phyloP scores from a whole-genome alignment of 2,888 invertebrate genomes.

The Trachelus stipa region DNA sequence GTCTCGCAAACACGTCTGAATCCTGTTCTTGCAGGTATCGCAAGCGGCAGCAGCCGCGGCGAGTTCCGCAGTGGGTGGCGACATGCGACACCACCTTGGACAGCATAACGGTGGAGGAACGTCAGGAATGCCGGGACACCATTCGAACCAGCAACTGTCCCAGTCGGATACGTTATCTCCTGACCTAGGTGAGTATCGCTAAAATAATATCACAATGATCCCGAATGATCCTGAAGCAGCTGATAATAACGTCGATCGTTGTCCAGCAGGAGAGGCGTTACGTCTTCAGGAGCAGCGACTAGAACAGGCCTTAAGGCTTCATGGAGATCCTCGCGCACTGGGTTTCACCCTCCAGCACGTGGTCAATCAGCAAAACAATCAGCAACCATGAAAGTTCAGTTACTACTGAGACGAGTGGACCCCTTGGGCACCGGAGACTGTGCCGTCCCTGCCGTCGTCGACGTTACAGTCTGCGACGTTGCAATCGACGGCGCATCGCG shows the following conservation, averaged over 20 bases:
- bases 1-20: slow-evolving; percentile 3
- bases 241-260: not conserved
- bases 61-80: slow-evolving; percentile 65
- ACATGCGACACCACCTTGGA: slow-evolving; percentile 64
- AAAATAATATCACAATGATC: slow-evolving; percentile 17
- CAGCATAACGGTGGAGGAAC: slow-evolving; percentile 63
- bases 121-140: slow-evolving; percentile 63
- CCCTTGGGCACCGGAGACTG: slow-evolving; percentile 62
- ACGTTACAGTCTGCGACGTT: slow-evolving; percentile 18
- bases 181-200: slow-evolving; percentile 56
- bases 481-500: not conserved
- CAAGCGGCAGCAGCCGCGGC: slow-evolving; percentile 62
- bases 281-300: slow-evolving; percentile 81
- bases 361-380: slow-evolving; percentile 70
- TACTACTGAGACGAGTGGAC: slow-evolving; percentile 78
- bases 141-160: slow-evolving; percentile 63
- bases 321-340: slow-evolving; percentile 82
- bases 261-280: slow-evolving; percentile 60
- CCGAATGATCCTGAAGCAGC: not conserved
- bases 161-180: slow-evolving; percentile 62
- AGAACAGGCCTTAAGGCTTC: slow-evolving; percentile 85
- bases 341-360: slow-evolving; percentile 77
- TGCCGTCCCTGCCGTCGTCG: slow-evolving; percentile 47
- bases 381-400: slow-evolving; percentile 82
- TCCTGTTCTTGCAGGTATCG: slow-evolving; percentile 50